These are phyloP conservation scores for Hydrochoerus hydrochaeris DNA, from an alignment of 2,113 vertebrate species.

Conservation along the genomic window DNA sequence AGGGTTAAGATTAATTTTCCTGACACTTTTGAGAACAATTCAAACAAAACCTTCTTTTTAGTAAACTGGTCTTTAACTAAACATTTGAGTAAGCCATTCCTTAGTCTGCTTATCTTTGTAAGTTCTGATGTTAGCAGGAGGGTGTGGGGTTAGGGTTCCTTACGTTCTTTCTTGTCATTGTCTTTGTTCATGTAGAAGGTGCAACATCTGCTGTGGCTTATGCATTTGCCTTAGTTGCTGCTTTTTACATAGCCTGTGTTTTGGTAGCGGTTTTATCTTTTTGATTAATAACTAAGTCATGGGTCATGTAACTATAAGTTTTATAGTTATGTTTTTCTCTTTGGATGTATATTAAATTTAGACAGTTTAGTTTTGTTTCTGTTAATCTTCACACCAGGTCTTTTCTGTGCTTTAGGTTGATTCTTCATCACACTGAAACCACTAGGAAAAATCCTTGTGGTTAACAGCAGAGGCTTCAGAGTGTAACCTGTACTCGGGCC, in stretches of 20 bases:
- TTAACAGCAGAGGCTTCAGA: slow-evolving; percentile 89
- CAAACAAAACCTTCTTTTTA: slow-evolving; percentile 14
- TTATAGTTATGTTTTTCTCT: slow-evolving; percentile 73
- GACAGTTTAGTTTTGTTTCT: slow-evolving; percentile 82
- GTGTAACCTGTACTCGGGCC: slow-evolving; percentile 86
- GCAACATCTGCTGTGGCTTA: slow-evolving; percentile 77
- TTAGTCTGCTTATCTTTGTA: slow-evolving; percentile 3
- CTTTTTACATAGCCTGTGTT: slow-evolving; percentile 64
- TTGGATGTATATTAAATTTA: slow-evolving; percentile 75
- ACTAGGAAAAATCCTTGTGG: slow-evolving; percentile 89
- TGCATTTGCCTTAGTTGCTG: slow-evolving; percentile 72
- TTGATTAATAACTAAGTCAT: slow-evolving; percentile 74
- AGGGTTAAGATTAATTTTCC: slow-evolving; percentile 52
- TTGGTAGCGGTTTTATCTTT: slow-evolving; percentile 75
- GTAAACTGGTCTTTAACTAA: slow-evolving; percentile 38
- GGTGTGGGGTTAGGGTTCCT: neutral
- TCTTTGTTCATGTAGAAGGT: slow-evolving; percentile 73
- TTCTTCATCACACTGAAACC: slow-evolving; percentile 88
- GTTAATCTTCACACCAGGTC: slow-evolving; percentile 88
- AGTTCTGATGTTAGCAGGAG: neutral
- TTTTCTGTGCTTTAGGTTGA: slow-evolving; percentile 91
- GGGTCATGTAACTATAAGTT: slow-evolving; percentile 68
- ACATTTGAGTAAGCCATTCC: neutral
- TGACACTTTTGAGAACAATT: slow-evolving; percentile 26
- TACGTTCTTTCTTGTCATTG: slow-evolving; percentile 51